Evolutionary conservation across 2,797 vertebrate species (phyloP), one percentile per base, ranked within the genome.

Genomic region (Pseudopleuronectes americanus): DNA sequence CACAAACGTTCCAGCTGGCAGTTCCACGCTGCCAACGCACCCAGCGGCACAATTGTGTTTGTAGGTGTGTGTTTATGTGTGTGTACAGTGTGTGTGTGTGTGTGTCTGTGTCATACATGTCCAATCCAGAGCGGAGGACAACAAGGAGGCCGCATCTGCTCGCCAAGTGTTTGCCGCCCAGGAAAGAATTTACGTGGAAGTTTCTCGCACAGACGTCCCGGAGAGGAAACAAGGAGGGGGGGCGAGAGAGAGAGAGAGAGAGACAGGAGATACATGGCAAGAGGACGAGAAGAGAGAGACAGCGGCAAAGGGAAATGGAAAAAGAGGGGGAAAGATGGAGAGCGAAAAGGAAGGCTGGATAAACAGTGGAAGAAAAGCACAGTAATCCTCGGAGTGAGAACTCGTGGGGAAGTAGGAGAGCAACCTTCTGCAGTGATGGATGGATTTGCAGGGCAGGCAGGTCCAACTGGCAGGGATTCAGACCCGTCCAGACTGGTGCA

Each of bases 1-100:
- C 59, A 17, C 49, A 51, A 74, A 62, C 2, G 52, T 69, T 84
- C 80, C 83, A 85, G 88, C 86, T 87, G 84, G 85, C 80, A 77
- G 23, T 2, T 23, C 33, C 47, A 66, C 67, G 53, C 23, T 48
- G 71, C 62, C 70, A 61, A 77, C 26, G 45, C 63, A 81, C 57
- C 75, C 74, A 79, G 72, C 77, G 76, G 67, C 71, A 76, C 62
- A 51, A 38, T 19, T 63, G 62, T 55, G 24, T 19, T 14, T 47
- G 24, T 51, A 33, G 51, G 49, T 58, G 0, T 6, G 26, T 26
- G 26, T 26, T 4, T 26, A 5, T 26, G 22, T 38, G 63, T 23
- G 21, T 49, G 7, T 49, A 22, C n/a, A 49, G 36, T 31, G 57
- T 51, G 43, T 57, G 36, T 31, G 26, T 24, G 41, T 53, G 57